Conservation (phyloP, 2,113 vertebrate species). For the Lepus europaeus region DNA sequence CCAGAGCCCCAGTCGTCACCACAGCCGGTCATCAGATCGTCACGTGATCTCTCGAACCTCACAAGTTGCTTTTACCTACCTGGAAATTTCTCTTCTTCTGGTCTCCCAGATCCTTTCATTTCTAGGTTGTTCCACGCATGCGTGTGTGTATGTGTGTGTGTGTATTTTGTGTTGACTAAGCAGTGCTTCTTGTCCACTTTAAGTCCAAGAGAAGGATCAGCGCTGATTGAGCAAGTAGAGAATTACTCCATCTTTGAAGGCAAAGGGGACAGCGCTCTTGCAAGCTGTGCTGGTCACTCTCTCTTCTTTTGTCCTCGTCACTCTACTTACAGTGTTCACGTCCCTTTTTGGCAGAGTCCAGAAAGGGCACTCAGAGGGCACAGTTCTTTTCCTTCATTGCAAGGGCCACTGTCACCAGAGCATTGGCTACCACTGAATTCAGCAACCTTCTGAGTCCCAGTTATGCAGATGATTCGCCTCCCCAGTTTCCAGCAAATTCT, state of each 20-base stretch:
- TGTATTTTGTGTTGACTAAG: not conserved
- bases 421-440: rapidly evolving
- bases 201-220: not conserved
- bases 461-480: not conserved
- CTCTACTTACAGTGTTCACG: too few species aligned
- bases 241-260: not conserved
- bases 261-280: not conserved
- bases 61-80: not conserved
- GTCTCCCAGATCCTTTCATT: not conserved
- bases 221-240: not conserved
- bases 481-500: not conserved
- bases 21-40: not conserved
- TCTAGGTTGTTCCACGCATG: not conserved
- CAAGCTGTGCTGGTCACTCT: not conserved
- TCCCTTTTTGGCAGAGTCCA: not conserved
- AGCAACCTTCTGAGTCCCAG: not conserved
- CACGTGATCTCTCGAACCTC: not conserved
- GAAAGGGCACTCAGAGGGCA: rapidly evolving
- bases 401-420: not conserved
- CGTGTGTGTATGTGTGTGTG: too few species aligned
- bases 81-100: not conserved
- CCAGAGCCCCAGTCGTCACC: not conserved
- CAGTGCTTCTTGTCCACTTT: not conserved
- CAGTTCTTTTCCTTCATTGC: not conserved
- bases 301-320: not conserved